phyloP scores from a whole-genome alignment of 2,797 vertebrate species.

The Dallia pectoralis region DNA sequence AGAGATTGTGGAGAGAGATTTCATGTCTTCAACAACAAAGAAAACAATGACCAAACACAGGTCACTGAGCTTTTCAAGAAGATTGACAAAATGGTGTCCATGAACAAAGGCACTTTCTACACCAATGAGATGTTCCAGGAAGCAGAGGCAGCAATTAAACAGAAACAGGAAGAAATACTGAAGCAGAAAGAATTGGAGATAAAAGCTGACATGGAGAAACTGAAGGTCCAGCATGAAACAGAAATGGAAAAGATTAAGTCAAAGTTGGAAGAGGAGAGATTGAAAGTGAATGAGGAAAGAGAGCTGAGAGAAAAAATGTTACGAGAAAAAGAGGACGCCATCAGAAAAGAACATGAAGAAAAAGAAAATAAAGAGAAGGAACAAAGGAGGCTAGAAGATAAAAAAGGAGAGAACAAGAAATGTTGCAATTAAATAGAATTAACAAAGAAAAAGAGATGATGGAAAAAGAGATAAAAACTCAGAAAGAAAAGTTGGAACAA shows the following conservation, averaged over 20 bases:
- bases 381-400: no score
- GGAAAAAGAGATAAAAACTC: no score
- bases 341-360: not conserved
- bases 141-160: not conserved
- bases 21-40: not conserved
- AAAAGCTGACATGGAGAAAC: not conserved
- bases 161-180: not conserved
- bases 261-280: not conserved
- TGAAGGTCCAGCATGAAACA: not conserved
- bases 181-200: not conserved
- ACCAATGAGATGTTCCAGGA: not conserved
- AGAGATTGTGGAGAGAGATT: not conserved
- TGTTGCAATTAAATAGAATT: no score
- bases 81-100: not conserved
- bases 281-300: no score
- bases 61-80: not conserved
- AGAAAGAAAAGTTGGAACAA: no score
- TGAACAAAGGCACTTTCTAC: not conserved
- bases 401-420: no score
- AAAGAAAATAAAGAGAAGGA: no score
- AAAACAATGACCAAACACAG: fast-evolving
- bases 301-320: not conserved
- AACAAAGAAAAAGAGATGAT: no score
- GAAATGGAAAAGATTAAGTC: not conserved
- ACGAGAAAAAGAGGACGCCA: not conserved